These are phyloP conservation scores for Dinocampus coccinellae DNA, from an alignment of 2,888 invertebrate species.

Conservation along the genomic window DNA sequence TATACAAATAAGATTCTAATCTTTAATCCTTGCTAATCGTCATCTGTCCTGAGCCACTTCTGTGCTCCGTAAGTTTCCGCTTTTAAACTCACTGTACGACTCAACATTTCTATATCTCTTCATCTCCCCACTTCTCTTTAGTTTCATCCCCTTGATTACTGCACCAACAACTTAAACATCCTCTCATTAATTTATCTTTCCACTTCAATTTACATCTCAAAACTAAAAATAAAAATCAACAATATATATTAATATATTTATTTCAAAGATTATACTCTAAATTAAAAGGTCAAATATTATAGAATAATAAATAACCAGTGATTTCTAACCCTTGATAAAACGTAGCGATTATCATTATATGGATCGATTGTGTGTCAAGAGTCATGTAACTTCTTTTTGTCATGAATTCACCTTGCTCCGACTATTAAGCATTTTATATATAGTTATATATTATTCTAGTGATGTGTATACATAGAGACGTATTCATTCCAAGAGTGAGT, in stretches of 20 bases:
- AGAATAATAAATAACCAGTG: background rate
- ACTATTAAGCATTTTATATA: background rate
- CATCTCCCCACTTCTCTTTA: background rate
- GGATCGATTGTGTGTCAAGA: background rate
- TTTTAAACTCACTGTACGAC: background rate
- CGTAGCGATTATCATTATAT: background rate
- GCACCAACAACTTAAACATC: background rate
- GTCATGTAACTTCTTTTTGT: background rate
- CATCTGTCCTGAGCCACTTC: constrained; percentile 36
- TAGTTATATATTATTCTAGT: no score
- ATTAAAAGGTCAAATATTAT: background rate
- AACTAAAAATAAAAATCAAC: background rate
- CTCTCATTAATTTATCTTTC: background rate
- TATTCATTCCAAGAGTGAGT: background rate
- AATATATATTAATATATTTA: background rate
- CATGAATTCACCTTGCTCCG: background rate
- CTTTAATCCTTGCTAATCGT: constrained; percentile 44
- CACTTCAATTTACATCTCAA: background rate
- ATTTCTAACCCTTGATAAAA: constrained; percentile 1
- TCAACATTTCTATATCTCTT: background rate
- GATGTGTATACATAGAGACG: background rate
- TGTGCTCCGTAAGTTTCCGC: constrained; percentile 24
- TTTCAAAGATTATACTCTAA: background rate
- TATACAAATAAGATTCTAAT: constrained; percentile 37
- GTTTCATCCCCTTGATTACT: background rate